Percentiles rank a stretch among this genome's conserved stretches.
phyloP scores from a whole-genome alignment of 2,888 invertebrate species.

The Drymonia ruficornis region DNA sequence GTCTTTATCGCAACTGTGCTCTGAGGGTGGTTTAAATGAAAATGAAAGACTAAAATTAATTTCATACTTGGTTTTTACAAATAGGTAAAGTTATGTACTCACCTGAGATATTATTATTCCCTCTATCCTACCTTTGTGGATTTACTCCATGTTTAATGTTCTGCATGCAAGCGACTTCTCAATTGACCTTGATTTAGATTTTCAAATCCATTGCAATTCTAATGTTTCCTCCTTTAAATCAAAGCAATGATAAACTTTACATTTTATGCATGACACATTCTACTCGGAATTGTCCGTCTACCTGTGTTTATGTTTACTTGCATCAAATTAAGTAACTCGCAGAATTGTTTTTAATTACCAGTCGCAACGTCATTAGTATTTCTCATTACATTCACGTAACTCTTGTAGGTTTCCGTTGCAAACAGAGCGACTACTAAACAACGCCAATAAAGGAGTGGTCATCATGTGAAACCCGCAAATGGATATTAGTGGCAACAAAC shows the following conservation, averaged over 20 bases:
- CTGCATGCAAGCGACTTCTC: too few species aligned
- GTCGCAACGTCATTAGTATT: slow-evolving; percentile 36
- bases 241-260: neutral
- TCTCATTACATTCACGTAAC: slow-evolving; percentile 35
- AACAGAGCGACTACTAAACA: slow-evolving; percentile 24
- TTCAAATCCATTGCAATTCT: too few species aligned
- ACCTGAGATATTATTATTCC: too few species aligned
- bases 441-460: slow-evolving; percentile 28
- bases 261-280: neutral
- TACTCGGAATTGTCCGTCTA: slow-evolving; percentile 8
- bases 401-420: slow-evolving; percentile 32
- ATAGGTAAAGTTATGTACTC: too few species aligned
- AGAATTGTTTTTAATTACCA: slow-evolving; percentile 30
- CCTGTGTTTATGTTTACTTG: slow-evolving; percentile 4
- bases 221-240: neutral
- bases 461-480: slow-evolving; percentile 33
- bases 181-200: too few species aligned
- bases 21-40: too few species aligned
- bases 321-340: slow-evolving; percentile 18
- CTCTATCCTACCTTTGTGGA: too few species aligned
- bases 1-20: too few species aligned
- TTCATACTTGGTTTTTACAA: too few species aligned
- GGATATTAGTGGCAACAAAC: slow-evolving; percentile 32
- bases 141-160: too few species aligned
- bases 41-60: too few species aligned